Base-by-base conservation (phyloP, 2,113 vertebrate genomes). In the Sturnus vulgaris region DNA sequence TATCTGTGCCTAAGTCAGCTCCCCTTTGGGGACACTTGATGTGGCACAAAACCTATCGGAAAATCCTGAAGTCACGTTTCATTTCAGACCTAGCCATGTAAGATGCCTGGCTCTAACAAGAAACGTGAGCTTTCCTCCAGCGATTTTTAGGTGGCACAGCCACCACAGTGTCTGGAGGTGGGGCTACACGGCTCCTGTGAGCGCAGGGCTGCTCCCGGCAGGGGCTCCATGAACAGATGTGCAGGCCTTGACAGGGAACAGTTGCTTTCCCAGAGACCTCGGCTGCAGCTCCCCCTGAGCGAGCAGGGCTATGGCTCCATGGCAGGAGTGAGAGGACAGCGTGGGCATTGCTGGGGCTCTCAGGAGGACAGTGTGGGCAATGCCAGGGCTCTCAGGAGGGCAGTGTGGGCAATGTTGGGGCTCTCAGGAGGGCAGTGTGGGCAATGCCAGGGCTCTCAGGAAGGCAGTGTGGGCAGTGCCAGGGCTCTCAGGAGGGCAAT, bases 181-280 rank as follows among this genome's bases (percentile, higher is more conserved):
- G 31, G 13, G 22, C 53, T 71, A 10, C 33, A 8, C 1, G 27
- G 57, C 33, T 68, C 14, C n/a, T 13, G 35, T 50, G 39, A 81
- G 60, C 1, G 0, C 0, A 2, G 53, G 23, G 23, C 46, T 52
- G 39, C 27, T 57, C 40, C 59, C 3, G 1, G 9, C 27, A 49
- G 3, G 70, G 86, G 39, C 60, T 89, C 69, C 35, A 8, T 18
- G 18, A 10, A 11, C 15, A 17, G n/a, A 37, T 8, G 17, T 1
- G 8, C 35, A 47, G 7, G 35, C 40, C 33, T 22, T 53, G 66
- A 75, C 44, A 81, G 60, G 5, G 46, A 61, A 65, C 12, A 55
- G 68, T 1, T 70, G 50, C 78, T 69, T 24, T 78, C 25, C 73
- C 0, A 0, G 55, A 49, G 55, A 46, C 14, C 39, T 30, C 3